Base-by-base conservation (phyloP, 1,140 invertebrate genomes). In the Heliconius melpomene region DNA sequence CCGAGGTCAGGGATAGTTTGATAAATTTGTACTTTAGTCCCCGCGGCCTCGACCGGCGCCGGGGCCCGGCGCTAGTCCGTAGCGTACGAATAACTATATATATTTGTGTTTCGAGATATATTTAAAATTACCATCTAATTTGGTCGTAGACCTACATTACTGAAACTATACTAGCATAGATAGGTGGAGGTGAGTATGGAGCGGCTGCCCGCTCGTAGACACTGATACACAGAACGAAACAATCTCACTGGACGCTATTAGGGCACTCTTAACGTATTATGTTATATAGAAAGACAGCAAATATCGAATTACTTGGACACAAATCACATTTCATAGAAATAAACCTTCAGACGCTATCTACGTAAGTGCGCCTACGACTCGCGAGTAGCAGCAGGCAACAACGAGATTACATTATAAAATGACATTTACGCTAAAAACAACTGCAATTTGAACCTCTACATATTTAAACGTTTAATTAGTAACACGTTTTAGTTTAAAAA, bases 11-110 rank as follows among this genome's bases (percentile, higher is more conserved):
- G 90, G 84, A 81, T 77, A 78, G 82, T 80, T 86, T 92, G 89
- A 90, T 92, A 90, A 93, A 92, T 93, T 93, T 93, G 92, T 93
- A 93, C 92, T 93, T 90, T 92, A 82, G 87, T 82, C 89, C 89
- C 83, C 81, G 78, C 73, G 57, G 78, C 84, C 84, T 82, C 77
- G 79, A 78, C 83, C 54, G 20, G 54, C n/a, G 54, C 54, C n/a
- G n/a, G 20, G 2, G n/a, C 7, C 54, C n/a, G 75, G 84, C 85
- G 87, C 85, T 80, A 85, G 79, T 75, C 79, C 74, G 81, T 87
- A 85, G 88, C 87, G 84, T 88, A 84, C 79, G 77, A 82, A 74
- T 82, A 84, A 75, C 57, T 80, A 71, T 83, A 74, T 90, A 87
- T 86, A 88, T 91, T 89, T 91, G 89, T 91, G 87, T 89, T 87